Evolutionary conservation across 2,113 vertebrate species (phyloP).

Genomic region (Montifringilla adamsi): DNA sequence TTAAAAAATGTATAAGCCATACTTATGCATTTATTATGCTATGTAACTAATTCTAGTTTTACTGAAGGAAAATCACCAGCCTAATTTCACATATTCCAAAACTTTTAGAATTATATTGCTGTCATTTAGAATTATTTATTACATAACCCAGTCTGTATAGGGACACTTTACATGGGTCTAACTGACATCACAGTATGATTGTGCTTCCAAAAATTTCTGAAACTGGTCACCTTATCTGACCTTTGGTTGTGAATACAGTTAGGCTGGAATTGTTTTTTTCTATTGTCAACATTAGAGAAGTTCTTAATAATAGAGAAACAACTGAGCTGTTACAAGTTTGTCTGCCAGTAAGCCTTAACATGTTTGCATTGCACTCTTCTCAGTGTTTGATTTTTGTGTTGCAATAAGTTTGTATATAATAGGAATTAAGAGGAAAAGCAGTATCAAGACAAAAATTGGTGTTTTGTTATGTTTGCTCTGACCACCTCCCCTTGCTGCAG

Average conservation of each 20-base stretch:
- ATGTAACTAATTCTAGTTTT: neutral
- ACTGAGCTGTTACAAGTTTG: neutral
- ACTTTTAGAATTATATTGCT: neutral
- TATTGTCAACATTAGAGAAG: neutral
- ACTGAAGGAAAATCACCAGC: neutral
- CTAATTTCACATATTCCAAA: neutral
- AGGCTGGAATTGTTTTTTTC: neutral
- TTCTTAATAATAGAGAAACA: neutral
- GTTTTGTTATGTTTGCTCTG: neutral
- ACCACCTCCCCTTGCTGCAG: neutral
- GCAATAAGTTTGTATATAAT: neutral
- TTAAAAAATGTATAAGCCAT: neutral
- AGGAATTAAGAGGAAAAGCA: neutral
- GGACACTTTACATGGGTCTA: neutral
- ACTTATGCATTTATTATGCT: neutral
- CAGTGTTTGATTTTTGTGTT: neutral
- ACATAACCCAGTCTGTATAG: neutral
- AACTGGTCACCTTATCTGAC: neutral
- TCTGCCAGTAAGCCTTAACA: neutral
- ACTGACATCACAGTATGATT: neutral
- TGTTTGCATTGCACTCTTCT: neutral
- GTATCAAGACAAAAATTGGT: neutral
- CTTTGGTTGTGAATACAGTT: neutral
- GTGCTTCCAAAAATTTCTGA: neutral
- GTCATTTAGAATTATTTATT: neutral